These are phyloP conservation scores for Drosophila insularis DNA, from an alignment of 1,140 invertebrate species.

Conservation along the genomic window DNA sequence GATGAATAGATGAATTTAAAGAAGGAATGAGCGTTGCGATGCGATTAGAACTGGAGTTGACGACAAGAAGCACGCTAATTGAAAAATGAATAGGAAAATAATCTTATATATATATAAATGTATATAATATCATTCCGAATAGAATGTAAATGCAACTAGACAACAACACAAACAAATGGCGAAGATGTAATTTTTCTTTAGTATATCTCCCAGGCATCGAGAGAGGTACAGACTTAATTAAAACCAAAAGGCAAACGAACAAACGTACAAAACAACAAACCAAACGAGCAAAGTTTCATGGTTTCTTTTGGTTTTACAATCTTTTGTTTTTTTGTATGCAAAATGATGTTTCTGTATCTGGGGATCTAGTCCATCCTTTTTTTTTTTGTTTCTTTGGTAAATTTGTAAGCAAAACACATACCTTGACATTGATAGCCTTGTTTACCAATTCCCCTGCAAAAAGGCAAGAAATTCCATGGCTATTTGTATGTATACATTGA, in stretches of 20 bases:
- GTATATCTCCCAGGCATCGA: neutral
- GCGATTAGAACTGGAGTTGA: neutral
- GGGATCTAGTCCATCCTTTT: constrained; percentile 28
- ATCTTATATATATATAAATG: neutral
- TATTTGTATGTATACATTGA: constrained; percentile 79
- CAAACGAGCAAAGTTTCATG: constrained; percentile 56
- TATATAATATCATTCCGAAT: neutral
- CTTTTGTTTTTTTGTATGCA: constrained; percentile 39
- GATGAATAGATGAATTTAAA: neutral
- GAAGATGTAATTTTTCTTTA: constrained; percentile 23
- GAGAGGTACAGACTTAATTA: constrained; percentile 20
- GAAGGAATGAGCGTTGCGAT: neutral
- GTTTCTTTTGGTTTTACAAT: neutral
- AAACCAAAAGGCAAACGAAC: constrained; percentile 55
- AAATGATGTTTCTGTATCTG: constrained; percentile 51
- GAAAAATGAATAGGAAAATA: constrained; percentile 8
- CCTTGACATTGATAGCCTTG: constrained; percentile 99
- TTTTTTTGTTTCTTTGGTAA: constrained; percentile 28
- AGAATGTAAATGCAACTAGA: constrained; percentile 17
- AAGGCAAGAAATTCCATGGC: constrained; percentile 85
- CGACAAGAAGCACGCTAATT: neutral
- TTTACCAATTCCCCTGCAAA: constrained; percentile 96
- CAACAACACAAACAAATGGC: constrained; percentile 17
- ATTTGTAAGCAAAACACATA: constrained; percentile 85
- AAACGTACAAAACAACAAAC: constrained; percentile 56